Percentiles rank a stretch among this genome's conserved stretches.
Conservation (phyloP, 2,888 invertebrate genomes). For the Heliconius sara region DNA sequence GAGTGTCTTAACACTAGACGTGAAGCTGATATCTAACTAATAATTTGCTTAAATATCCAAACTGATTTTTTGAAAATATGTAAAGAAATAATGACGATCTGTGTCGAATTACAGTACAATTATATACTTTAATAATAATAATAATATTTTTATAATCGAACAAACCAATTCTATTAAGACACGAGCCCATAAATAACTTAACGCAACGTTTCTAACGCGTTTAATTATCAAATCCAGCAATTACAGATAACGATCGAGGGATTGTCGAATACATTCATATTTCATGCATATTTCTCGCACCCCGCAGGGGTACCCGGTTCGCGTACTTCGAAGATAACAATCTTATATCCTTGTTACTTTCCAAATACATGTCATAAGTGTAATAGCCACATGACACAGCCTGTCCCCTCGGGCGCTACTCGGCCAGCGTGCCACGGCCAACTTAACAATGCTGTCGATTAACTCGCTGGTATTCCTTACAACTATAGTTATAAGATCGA, state of each 20-base stretch:
- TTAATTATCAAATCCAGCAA: conserved; percentile 53
- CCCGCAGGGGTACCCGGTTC: conserved; percentile 61
- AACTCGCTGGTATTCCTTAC: conserved; percentile 44
- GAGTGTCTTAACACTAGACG: too few relatives aligned
- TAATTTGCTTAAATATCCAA: too few relatives aligned
- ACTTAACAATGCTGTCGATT: conserved; percentile 48
- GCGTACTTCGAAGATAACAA: conserved; percentile 66
- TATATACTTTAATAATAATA: neutral
- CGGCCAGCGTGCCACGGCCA: conserved; percentile 62
- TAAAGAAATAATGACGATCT: neutral
- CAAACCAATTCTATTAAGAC: conserved; percentile 48
- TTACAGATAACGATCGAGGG: conserved; percentile 55
- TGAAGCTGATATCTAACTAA: too few relatives aligned
- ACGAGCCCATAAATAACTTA: conserved; percentile 46
- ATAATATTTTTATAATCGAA: conserved; percentile 17
- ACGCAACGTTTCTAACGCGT: conserved; percentile 47
- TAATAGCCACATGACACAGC: conserved; percentile 76
- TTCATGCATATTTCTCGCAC: conserved; percentile 50
- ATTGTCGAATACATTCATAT: conserved; percentile 47
- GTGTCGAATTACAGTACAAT: neutral
- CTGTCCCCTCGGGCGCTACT: conserved; percentile 74
- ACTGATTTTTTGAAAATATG: neutral
- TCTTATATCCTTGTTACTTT: conserved; percentile 81
- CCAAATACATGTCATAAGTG: conserved; percentile 72
- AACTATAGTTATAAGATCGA: conserved; percentile 49